Evolutionary conservation across 2,113 vertebrate genomes (phyloP), one percentile per base, ranked within the genome.

Genomic region (Empidonax traillii): DNA sequence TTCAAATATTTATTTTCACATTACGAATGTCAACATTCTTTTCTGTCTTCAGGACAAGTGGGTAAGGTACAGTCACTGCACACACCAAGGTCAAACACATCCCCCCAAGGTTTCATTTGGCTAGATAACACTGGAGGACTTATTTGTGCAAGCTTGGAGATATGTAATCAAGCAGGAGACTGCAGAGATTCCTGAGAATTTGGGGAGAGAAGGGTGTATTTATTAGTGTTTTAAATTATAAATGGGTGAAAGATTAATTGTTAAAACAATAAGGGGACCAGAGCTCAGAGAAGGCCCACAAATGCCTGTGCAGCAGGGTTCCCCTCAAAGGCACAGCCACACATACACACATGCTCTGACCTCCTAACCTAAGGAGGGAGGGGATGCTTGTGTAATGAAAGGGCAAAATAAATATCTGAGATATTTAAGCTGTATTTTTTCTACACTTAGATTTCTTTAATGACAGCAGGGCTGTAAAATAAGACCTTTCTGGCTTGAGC

Each of bases 1-100:
- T 96, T 93, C 96, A 96, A 94, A 84, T 75, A 96, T 87, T 94
- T 97, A 82, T 90, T 95, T 96, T 95, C 86, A 94, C 86, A 69
- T 49, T 67, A 86, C 73, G 63, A 95, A 94, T 37, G 61, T 89
- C 87, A 87, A 96, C 94, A 93, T 77, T 80, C 87, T 67, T 91
- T 72, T 90, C 85, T 76, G 79, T 91, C 91, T 93, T 95, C 59
- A 62, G 37, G 58, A 92, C 73, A 89, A 94, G 86, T 16, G 69
- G 63, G 85, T 90, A 96, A 92, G 55, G 83, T 87, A 94, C 15
- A 89, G 66, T 85, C 56, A 82, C 80, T 77, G 58, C 51, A 92
- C 37, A 89, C 91, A 75, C n/a, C 79, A 89, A 97, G 90, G 96
- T 94, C 96, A 96, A 94, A 92, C 27, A n/a, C 76, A 89, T 44